Conservation (phyloP, 2,888 invertebrate species). For the Falcaria lacertinaria region DNA sequence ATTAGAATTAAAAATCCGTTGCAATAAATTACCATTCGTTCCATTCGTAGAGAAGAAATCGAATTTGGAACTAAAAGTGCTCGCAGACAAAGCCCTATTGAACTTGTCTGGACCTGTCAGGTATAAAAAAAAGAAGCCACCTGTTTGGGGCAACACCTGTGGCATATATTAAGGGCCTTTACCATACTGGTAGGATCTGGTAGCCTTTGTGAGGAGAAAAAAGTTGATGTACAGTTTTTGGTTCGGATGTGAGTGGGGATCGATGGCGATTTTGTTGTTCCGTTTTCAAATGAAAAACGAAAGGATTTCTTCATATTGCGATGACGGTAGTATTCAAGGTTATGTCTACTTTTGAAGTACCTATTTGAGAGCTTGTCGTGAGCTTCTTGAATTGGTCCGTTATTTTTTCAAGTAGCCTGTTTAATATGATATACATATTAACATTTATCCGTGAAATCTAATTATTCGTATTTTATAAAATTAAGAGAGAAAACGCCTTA, state of each 20-base stretch:
- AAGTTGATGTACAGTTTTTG: constrained; percentile 23
- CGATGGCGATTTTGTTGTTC: no score
- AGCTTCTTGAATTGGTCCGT: no score
- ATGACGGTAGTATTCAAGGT: no score
- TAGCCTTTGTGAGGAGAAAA: constrained; percentile 17
- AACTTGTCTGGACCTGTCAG: constrained; percentile 66
- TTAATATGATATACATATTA: no score
- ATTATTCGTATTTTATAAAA: no score
- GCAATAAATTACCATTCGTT: constrained; percentile 62
- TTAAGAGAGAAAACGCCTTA: no score
- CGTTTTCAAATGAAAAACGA: no score
- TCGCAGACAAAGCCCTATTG: constrained; percentile 58
- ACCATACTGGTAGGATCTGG: constrained; percentile 10
- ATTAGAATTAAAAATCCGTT: constrained; percentile 40
- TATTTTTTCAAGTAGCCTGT: no score
- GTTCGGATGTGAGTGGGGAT: constrained; percentile 10
- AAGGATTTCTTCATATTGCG: no score
- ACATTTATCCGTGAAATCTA: no score
- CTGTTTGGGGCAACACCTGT: constrained; percentile 68
- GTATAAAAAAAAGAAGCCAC: constrained; percentile 37
- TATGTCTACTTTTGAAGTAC: no score
- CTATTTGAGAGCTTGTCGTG: no score
- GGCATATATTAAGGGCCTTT: constrained; percentile 52
- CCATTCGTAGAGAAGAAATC: constrained; percentile 40
- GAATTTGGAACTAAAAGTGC: constrained; percentile 51